Base-by-base conservation (phyloP, 2,888 invertebrate species). In the Agonum fuliginosum region DNA sequence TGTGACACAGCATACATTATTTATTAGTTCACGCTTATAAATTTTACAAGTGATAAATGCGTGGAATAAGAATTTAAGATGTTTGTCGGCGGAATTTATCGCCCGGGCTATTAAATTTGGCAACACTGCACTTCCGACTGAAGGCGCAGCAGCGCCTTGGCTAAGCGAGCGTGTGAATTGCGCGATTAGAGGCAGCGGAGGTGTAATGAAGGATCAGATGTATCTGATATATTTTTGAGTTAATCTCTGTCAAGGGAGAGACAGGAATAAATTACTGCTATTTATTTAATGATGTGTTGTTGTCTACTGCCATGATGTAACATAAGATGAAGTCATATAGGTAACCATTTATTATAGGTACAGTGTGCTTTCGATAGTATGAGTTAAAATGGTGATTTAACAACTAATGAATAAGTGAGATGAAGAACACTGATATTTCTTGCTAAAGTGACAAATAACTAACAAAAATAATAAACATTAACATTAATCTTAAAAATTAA, bases 11-110 rank as follows among this genome's bases (percentile, higher is more conserved):
- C 54, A 54, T 54, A 24, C 54, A 54, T 54, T 54, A 54, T 54
- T 54, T 54, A 54, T 54, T 54, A 54, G 54, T 54, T 54, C 22
- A 22, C 54, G 54, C 24, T 54, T 54, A 54, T 54, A 54, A 54
- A 54, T 54, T 54, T 54, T 54, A 54, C 54, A 54, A 20, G 54
- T 54, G 54, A 54, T 54, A 22, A 54, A 54, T 54, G 54, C 54
- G 24, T 3, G 10, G 24, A 24, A 54, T 54, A 54, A 54, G 48
- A 54, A 54, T 54, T 54, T 54, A 54, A 54, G 54, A 54, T 54
- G 48, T 48, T 20, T 19, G 54, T 2, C 22, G 24, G 22, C 24
- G 54, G 54, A 24, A 54, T 54, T 54, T 54, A 54, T 54, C 24
- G 54, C 22, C 2, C 54, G 24, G n/a, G 54, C 54, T 54, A 54